A percentile compares a stretch with the other conserved stretches of the same genome.
These are phyloP conservation scores for Zoanthus gigantus DNA, from an alignment of 92 coral and sea anemone species.

Conservation along the genomic window DNA sequence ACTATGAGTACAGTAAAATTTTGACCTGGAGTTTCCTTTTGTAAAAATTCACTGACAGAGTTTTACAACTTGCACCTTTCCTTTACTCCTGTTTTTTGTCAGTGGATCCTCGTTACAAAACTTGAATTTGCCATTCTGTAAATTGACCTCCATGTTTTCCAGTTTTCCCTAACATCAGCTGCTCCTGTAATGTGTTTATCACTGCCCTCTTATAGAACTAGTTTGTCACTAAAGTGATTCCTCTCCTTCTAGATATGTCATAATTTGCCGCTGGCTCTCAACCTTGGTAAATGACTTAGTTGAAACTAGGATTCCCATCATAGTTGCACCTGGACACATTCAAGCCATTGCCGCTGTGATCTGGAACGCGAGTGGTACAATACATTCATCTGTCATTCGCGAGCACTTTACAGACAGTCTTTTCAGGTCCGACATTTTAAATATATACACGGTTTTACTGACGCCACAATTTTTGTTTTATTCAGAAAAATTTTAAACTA, in stretches of 20 bases:
- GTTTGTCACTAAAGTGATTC: not conserved
- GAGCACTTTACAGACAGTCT: constrained; percentile 12
- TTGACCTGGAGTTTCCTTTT: too few relatives aligned
- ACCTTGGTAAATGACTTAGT: not conserved
- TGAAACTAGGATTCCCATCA: not conserved
- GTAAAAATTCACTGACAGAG: too few relatives aligned
- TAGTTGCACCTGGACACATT: not conserved
- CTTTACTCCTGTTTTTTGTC: too few relatives aligned
- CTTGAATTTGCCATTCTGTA: not conserved
- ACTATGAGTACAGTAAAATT: too few relatives aligned
- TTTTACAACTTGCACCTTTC: too few relatives aligned
- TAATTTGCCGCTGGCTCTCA: constrained; percentile 27
- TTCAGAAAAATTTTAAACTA: not conserved
- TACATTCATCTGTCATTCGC: not conserved
- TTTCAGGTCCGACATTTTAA: constrained; percentile 71
- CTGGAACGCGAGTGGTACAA: not conserved
- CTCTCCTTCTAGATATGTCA: constrained; percentile 15
- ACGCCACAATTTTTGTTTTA: not conserved
- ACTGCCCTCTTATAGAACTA: not conserved
- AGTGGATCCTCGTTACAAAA: too few relatives aligned
- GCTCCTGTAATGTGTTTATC: not conserved
- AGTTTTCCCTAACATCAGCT: not conserved
- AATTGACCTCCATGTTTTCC: not conserved
- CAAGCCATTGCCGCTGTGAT: not conserved
- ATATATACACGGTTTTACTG: not conserved